Conservation (phyloP, 2,113 vertebrate genomes). For the Stigmatopora nigra region DNA sequence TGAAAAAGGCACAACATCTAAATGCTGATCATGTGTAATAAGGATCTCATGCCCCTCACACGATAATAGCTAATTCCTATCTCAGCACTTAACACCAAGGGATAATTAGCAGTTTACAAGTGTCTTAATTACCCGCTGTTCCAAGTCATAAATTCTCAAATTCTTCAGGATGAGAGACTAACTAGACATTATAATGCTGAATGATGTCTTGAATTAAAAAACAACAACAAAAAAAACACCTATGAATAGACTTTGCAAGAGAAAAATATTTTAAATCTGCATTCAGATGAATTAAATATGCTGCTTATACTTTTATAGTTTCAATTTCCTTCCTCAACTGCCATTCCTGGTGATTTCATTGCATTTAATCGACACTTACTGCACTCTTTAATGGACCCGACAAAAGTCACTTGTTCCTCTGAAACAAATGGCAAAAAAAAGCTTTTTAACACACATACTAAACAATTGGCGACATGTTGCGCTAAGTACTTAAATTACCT, state of each 20-base stretch:
- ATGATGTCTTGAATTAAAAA: neutral
- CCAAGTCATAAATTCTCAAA: neutral
- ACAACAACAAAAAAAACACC: no score
- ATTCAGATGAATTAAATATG: neutral
- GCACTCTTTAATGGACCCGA: no score
- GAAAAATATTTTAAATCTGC: neutral
- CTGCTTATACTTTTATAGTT: no score
- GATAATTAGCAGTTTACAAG: conserved; percentile 27
- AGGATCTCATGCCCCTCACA: conserved; percentile 6
- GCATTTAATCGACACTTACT: no score
- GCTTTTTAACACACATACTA: no score
- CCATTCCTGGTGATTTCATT: no score
- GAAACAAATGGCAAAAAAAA: no score
- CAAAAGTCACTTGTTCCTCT: no score
- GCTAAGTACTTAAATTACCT: no score
- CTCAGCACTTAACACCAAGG: conserved; percentile 12
- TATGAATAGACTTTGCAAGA: no score
- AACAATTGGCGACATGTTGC: no score
- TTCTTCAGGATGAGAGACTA: neutral
- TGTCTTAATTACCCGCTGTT: conserved; percentile 5
- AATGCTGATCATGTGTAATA: conserved; percentile 20
- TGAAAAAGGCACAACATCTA: conserved; percentile 9
- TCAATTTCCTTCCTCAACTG: no score
- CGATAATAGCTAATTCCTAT: conserved; percentile 11
- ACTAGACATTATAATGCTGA: neutral